Evolutionary conservation across 2,888 invertebrate genomes (phyloP).

Genomic region (Monoplex corrugatus): DNA sequence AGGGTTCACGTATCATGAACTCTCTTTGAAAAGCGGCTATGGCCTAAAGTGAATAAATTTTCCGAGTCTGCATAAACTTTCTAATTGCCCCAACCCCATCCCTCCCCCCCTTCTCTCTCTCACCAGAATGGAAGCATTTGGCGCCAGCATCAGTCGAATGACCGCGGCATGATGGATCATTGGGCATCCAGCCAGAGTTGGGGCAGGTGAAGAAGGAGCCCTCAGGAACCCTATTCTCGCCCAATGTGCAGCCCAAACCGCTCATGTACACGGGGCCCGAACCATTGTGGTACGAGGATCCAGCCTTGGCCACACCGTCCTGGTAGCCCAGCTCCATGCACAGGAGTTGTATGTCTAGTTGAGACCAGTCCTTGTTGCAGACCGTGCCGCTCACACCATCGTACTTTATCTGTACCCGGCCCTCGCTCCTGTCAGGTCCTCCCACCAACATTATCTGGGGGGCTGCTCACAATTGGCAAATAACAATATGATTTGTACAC

Average conservation of each 20-base stretch:
- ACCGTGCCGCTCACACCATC: constrained; percentile 60
- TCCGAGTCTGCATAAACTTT: no score
- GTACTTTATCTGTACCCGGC: constrained; percentile 52
- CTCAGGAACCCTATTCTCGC: not conserved
- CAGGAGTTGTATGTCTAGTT: constrained; percentile 65
- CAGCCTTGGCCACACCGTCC: constrained; percentile 60
- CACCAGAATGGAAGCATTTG: constrained; percentile 73
- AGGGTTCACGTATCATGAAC: no score
- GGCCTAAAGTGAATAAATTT: no score
- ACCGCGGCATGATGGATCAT: not conserved
- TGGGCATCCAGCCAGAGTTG: not conserved
- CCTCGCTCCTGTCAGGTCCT: constrained; percentile 51
- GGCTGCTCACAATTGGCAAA: constrained; percentile 44
- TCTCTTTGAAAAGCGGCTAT: no score
- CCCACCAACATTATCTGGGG: constrained; percentile 39
- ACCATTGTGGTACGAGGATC: constrained; percentile 11
- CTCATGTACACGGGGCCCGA: constrained; percentile 24
- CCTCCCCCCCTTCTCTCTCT: not conserved
- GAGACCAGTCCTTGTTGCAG: constrained; percentile 69
- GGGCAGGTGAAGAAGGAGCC: not conserved
- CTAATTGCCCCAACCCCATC: no score
- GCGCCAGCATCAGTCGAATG: constrained; percentile 71
- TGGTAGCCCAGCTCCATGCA: constrained; percentile 72
- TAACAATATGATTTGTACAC: no score
- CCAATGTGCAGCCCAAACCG: not conserved